Evolutionary conservation across 2,797 vertebrate genomes (phyloP).

Genomic region (Melopsittacus undulatus): DNA sequence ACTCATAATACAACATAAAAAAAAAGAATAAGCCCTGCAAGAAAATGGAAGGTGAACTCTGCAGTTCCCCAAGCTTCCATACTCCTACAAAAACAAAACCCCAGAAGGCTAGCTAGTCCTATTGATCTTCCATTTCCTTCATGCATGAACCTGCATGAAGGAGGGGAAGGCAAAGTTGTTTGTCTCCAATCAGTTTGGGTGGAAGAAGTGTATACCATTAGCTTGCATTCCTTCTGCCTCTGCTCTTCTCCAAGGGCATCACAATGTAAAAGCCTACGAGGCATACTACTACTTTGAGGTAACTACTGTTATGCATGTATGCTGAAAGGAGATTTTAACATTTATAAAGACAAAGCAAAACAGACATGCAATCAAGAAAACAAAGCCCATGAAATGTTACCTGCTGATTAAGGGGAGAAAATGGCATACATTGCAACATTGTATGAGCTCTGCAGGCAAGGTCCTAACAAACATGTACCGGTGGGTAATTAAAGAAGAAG

Average conservation of each 20-base stretch:
- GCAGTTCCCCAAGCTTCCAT: not conserved
- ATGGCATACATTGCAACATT: not conserved
- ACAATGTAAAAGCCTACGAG: not conserved
- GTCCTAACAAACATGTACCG: slow-evolving; percentile 31
- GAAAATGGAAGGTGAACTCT: not conserved
- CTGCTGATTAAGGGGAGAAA: not conserved
- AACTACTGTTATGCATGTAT: not conserved
- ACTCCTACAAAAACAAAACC: not conserved
- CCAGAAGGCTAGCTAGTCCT: not conserved
- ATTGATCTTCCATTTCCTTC: not conserved
- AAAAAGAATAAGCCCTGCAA: not conserved
- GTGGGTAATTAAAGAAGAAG: slow-evolving; percentile 37
- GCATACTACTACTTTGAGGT: not conserved
- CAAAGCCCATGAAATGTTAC: not conserved
- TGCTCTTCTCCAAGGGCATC: not conserved
- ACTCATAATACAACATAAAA: not conserved
- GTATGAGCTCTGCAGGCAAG: slow-evolving; percentile 14
- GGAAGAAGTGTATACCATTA: not conserved
- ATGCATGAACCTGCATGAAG: fast-evolving
- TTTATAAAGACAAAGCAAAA: slow-evolving; percentile 4
- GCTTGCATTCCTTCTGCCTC: not conserved
- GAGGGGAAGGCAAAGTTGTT: not conserved
- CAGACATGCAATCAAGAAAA: not conserved
- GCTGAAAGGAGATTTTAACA: not conserved
- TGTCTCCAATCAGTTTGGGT: not conserved